Evolutionary conservation across 2,113 vertebrate species (phyloP), one percentile per base, ranked within the genome.

Genomic region (Cairina moschata): DNA sequence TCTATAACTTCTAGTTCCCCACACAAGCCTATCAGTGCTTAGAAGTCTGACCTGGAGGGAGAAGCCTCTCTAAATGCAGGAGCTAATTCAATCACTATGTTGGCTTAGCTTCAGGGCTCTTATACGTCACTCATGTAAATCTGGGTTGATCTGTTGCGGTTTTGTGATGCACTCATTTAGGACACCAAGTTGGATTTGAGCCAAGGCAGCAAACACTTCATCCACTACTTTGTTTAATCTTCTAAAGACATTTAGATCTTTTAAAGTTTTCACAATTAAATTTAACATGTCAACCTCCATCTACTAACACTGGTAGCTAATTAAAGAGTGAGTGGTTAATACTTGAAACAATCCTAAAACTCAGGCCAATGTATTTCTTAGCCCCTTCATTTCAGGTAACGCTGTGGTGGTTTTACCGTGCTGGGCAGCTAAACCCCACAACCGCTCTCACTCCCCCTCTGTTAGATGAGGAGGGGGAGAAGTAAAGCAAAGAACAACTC

Each of bases 21-120:
- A 74, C 62, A 72, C 63, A 73, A 88, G 73, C 71, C 76, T 77
- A 93, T 21, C 63, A 83, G 55, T 60, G 58, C 87, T 93, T 76
- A 88, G 81, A 96, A 95, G 92, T 84, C 67, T 90, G 93, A 96
- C 92, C 93, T 94, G 88, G 76, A 93, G 93, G 92, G 62, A 96
- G 92, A 96, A 94, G 77, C 79, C 91, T 90, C 88, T 94, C 71
- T 83, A 85, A 96, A 94, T 32, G 83, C 73, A 95, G 68, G 44
- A 96, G 92, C 75, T 97, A 97, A 97, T 97, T 95, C 91, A 94
- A 96, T 95, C 96, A 91, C 95, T 90, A 86, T 95, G 93, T 91
- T 88, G 65, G 76, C 91, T 97, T 97, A 84, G 96, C 95, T 97
- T 89, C 81, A 84, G 93, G 96, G 94, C 85, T 96, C 90, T 87